Evolutionary conservation across 2,888 invertebrate genomes (phyloP).

Genomic region (Diplolepis rosae): DNA sequence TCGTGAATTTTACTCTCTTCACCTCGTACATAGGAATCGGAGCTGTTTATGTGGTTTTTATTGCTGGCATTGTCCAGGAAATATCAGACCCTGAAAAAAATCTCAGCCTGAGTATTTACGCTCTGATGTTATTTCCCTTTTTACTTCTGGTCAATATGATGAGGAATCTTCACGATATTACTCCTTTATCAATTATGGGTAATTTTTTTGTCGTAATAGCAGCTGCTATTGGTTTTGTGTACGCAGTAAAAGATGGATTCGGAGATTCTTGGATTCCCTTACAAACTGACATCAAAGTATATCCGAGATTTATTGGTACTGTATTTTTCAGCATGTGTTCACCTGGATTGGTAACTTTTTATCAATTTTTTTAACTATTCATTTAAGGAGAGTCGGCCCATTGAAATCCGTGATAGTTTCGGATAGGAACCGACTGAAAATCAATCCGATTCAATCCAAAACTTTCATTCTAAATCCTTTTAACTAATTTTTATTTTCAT

Average conservation of each 20-base stretch:
- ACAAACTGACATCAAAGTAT: constrained; percentile 42
- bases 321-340: constrained; percentile 59
- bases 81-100: constrained; percentile 45
- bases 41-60: constrained; percentile 58
- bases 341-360: constrained; percentile 58
- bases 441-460: too few relatives aligned
- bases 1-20: constrained; percentile 53
- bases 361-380: too few relatives aligned
- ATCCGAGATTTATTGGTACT: constrained; percentile 58
- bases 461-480: too few relatives aligned
- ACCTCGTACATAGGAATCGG: constrained; percentile 57
- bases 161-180: constrained; percentile 49
- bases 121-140: constrained; percentile 54
- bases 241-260: constrained; percentile 52
- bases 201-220: constrained; percentile 51
- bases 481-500: too few relatives aligned
- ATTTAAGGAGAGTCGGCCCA: too few relatives aligned
- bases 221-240: constrained; percentile 51
- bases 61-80: constrained; percentile 54
- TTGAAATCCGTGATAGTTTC: too few relatives aligned
- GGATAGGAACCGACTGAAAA: too few relatives aligned
- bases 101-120: constrained; percentile 49
- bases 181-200: constrained; percentile 52
- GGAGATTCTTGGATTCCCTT: constrained; percentile 51
- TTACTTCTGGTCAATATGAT: constrained; percentile 54